Percentiles rank a stretch among this genome's conserved stretches.
Conservation (phyloP, 2,888 invertebrate genomes). For the Brachypterus glaber region DNA sequence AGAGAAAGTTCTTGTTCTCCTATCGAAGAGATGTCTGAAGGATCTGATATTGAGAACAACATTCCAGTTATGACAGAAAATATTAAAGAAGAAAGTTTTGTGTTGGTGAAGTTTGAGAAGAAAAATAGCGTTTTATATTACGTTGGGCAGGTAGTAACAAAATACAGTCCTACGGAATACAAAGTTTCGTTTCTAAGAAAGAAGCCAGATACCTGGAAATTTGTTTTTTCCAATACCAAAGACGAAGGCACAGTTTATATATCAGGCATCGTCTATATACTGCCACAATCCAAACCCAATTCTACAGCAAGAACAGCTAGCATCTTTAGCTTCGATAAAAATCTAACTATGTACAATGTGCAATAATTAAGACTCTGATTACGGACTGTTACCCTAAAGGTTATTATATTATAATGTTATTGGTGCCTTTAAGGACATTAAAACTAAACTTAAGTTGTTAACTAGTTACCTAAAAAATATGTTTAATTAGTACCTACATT, state of each 20-base stretch:
- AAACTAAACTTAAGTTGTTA: too few species aligned
- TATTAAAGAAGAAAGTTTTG: background rate
- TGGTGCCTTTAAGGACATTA: too few species aligned
- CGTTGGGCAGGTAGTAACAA: slow-evolving; percentile 6
- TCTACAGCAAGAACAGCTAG: background rate
- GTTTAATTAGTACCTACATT: too few species aligned
- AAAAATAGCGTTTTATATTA: slow-evolving; percentile 6
- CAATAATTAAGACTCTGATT: slow-evolving; percentile 4
- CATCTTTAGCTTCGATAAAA: background rate
- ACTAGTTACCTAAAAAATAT: too few species aligned
- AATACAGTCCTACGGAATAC: slow-evolving; percentile 6
- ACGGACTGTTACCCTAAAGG: background rate
- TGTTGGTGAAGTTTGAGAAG: slow-evolving; percentile 4
- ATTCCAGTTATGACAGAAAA: background rate
- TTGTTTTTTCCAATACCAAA: slow-evolving; percentile 4
- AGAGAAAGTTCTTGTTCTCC: background rate
- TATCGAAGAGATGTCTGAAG: background rate
- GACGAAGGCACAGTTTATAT: background rate
- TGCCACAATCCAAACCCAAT: background rate
- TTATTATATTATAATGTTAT: background rate
- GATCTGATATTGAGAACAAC: background rate
- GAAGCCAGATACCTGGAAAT: slow-evolving; percentile 7
- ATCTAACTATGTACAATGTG: slow-evolving; percentile 5
- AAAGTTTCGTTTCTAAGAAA: slow-evolving; percentile 8
- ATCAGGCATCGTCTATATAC: background rate